Evolutionary conservation across 2,113 vertebrate genomes (phyloP).

Genomic region (Chascanopsetta lugubris): DNA sequence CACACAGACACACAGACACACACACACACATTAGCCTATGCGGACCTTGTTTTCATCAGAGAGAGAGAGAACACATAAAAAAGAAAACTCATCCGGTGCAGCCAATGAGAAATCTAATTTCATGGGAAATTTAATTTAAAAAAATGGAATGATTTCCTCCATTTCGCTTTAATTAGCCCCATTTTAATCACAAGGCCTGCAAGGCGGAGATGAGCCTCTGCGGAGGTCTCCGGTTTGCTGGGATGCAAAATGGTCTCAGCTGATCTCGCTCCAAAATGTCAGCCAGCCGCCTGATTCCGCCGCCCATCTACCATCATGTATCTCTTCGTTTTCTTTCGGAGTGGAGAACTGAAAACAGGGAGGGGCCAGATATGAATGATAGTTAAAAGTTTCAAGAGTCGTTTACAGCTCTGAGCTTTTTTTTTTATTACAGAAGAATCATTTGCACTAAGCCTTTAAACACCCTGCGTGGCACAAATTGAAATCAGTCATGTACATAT

Average conservation of each 20-base stretch:
- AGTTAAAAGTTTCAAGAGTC: too few species aligned
- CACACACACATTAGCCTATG: slow-evolving; percentile 8
- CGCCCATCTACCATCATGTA: slow-evolving; percentile 34
- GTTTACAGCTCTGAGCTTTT: too few species aligned
- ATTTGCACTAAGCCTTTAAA: too few species aligned
- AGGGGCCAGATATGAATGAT: slow-evolving; percentile 15
- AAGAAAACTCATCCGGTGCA: slow-evolving; percentile 34
- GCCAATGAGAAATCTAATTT: slow-evolving; percentile 71
- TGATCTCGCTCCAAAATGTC: slow-evolving; percentile 53
- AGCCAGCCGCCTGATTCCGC: slow-evolving; percentile 43
- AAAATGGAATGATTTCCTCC: slow-evolving; percentile 53
- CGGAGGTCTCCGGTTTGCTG: slow-evolving; percentile 20
- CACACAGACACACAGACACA: too few species aligned
- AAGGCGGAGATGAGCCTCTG: slow-evolving; percentile 29
- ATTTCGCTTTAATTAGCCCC: slow-evolving; percentile 72
- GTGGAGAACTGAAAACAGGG: background rate
- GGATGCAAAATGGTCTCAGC: slow-evolving; percentile 29
- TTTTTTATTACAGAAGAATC: too few species aligned
- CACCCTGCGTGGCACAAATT: background rate
- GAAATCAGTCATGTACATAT: background rate
- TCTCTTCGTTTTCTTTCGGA: slow-evolving; percentile 29
- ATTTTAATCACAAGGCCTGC: slow-evolving; percentile 65
- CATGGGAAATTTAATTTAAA: slow-evolving; percentile 68
- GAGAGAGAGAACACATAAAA: slow-evolving; percentile 8
- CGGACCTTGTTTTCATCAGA: slow-evolving; percentile 11